Conservation (phyloP, 2,797 vertebrate species). For the Otolemur crassicaudatus region DNA sequence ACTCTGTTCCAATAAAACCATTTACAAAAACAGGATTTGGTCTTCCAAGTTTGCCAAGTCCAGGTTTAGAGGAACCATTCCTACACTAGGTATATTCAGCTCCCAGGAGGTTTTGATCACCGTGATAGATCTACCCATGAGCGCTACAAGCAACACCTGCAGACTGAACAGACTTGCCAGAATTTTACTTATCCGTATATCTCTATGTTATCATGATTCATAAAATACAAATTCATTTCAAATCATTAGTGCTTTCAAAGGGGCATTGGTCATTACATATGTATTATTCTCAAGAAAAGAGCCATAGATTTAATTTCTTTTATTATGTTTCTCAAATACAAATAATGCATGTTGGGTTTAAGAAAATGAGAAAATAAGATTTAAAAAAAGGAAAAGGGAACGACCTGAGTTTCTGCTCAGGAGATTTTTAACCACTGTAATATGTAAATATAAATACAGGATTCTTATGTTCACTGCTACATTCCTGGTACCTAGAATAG, state of each 20-base stretch:
- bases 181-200: background rate
- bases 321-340: slow-evolving; percentile 51
- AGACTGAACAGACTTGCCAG: background rate
- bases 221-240: slow-evolving; percentile 56
- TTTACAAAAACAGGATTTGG: background rate
- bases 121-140: background rate
- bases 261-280: slow-evolving; percentile 10
- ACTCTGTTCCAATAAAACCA: background rate
- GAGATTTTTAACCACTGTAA: slow-evolving; percentile 42
- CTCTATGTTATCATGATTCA: background rate
- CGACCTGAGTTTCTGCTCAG: slow-evolving; percentile 5
- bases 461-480: background rate
- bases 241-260: slow-evolving; percentile 50
- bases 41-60: background rate
- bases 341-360: slow-evolving; percentile 59
- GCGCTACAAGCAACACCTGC: background rate
- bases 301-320: slow-evolving; percentile 62
- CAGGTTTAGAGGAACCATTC: background rate
- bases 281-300: slow-evolving; percentile 66
- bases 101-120: background rate
- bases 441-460: slow-evolving; percentile 16
- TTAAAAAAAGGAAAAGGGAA: slow-evolving; percentile 29
- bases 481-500: background rate
- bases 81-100: background rate
- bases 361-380: slow-evolving; percentile 58